Evolutionary conservation across 2,888 invertebrate genomes (phyloP).

Genomic region (Tridacna gigas): DNA sequence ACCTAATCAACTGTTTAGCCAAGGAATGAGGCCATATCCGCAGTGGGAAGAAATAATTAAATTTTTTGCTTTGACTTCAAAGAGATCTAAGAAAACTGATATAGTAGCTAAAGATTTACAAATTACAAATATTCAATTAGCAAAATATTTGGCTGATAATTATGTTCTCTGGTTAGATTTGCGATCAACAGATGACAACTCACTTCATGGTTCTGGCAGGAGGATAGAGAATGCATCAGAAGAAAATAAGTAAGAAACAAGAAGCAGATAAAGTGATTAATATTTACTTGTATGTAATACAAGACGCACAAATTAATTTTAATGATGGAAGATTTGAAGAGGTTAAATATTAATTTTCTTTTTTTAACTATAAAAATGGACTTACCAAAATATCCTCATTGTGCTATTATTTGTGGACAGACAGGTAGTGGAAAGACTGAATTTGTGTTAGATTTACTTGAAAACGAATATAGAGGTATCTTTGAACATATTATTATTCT

Average conservation of each 20-base stretch:
- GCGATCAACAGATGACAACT: constrained; percentile 51
- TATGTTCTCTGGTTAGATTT: constrained; percentile 56
- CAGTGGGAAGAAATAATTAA: constrained; percentile 62
- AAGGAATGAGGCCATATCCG: constrained; percentile 62
- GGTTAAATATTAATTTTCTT: too few relatives aligned
- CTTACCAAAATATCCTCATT: constrained; percentile 53
- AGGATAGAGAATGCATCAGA: constrained; percentile 53
- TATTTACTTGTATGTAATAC: constrained; percentile 57
- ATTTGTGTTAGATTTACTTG: too few relatives aligned
- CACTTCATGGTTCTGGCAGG: constrained; percentile 59
- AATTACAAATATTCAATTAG: constrained; percentile 20
- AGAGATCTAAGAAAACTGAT: constrained; percentile 36
- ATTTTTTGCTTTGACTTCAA: constrained; percentile 39
- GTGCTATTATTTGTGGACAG: too few relatives aligned
- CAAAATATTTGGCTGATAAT: constrained; percentile 35
- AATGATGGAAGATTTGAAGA: too few relatives aligned
- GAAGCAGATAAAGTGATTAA: constrained; percentile 42
- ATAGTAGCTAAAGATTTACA: constrained; percentile 38
- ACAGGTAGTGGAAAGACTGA: too few relatives aligned
- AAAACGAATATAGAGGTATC: too few relatives aligned
- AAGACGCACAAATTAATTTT: constrained; percentile 61
- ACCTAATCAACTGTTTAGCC: constrained; percentile 64
- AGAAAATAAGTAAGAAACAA: constrained; percentile 40
- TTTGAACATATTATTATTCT: constrained; percentile 55
- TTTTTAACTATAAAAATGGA: too few relatives aligned